These are phyloP conservation scores for Micrasema longulum DNA, from an alignment of 1,140 invertebrate genomes.

Conservation along the genomic window DNA sequence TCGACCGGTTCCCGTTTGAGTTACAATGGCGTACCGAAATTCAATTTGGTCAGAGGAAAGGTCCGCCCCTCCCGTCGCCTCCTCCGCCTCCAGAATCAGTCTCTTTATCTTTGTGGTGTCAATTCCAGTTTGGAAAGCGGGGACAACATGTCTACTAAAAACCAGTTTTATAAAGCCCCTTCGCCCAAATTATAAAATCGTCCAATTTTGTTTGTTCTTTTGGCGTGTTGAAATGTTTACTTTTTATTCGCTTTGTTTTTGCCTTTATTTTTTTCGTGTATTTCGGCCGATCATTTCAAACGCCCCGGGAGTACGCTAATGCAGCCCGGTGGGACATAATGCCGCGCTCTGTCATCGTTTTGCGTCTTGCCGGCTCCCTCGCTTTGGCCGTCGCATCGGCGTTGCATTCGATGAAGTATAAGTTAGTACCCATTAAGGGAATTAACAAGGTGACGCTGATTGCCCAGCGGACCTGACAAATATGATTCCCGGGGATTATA, in stretches of 20 bases:
- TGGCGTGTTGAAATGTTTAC: conserved; percentile 55
- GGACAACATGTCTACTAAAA: conserved; percentile 55
- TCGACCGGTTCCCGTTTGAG: conserved; percentile 46
- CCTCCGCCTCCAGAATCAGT: conserved; percentile 44
- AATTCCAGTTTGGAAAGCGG: conserved; percentile 55
- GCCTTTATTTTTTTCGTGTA: conserved; percentile 43
- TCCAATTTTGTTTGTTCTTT: conserved; percentile 56
- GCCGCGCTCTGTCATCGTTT: not conserved
- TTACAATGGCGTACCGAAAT: conserved; percentile 49
- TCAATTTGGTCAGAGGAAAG: conserved; percentile 47
- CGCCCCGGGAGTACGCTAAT: conserved; percentile 27
- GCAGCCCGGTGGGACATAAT: not conserved
- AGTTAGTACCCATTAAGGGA: not conserved
- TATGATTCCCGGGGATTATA: not conserved
- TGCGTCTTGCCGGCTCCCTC: not conserved
- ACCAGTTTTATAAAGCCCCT: conserved; percentile 55
- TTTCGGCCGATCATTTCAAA: conserved; percentile 39
- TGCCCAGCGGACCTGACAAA: conserved; percentile 6
- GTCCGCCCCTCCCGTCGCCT: conserved; percentile 12
- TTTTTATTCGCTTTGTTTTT: conserved; percentile 42
- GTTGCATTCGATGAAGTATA: not conserved
- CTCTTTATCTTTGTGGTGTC: conserved; percentile 55
- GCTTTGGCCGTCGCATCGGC: not conserved
- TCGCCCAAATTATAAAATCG: conserved; percentile 55
- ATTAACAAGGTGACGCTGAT: conserved; percentile 19